Evolutionary conservation across 2,888 invertebrate genomes (phyloP).

Genomic region (Melangyna quadrimaculata): DNA sequence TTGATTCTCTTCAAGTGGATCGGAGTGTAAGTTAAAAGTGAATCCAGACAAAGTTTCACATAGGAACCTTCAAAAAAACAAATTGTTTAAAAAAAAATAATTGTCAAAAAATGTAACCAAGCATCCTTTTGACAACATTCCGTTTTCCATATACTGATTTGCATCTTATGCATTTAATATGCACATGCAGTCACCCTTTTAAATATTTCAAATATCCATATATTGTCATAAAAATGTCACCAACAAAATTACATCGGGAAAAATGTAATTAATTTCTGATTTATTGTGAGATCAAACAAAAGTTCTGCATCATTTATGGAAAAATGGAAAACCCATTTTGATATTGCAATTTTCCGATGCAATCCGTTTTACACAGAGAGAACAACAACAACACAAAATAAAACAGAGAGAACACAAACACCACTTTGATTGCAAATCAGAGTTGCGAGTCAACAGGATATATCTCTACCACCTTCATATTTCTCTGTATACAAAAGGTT

Average conservation of each 20-base stretch:
- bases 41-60: too few species aligned
- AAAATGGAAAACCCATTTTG: slow-evolving; percentile 44
- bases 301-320: neutral
- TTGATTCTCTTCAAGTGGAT: too few species aligned
- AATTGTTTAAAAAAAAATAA: too few species aligned
- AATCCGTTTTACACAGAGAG: slow-evolving; percentile 33
- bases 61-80: too few species aligned
- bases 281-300: slow-evolving; percentile 71
- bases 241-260: slow-evolving; percentile 63
- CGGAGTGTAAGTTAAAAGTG: too few species aligned
- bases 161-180: neutral
- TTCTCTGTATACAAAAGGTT: neutral
- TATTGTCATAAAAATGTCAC: slow-evolving; percentile 69
- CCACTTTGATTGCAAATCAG: slow-evolving; percentile 60
- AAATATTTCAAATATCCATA: neutral
- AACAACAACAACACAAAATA: too few species aligned
- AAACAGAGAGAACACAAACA: slow-evolving; percentile 23
- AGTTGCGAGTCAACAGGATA: slow-evolving; percentile 20
- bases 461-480: slow-evolving; percentile 12
- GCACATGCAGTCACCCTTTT: slow-evolving; percentile 29
- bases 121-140: neutral
- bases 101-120: neutral
- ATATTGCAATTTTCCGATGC: slow-evolving; percentile 71
- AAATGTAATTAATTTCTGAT: slow-evolving; percentile 71
- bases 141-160: slow-evolving; percentile 2